Evolutionary conservation across 2,113 vertebrate species (phyloP), one percentile per base, ranked within the genome.

Genomic region (Oryzias melastigma): DNA sequence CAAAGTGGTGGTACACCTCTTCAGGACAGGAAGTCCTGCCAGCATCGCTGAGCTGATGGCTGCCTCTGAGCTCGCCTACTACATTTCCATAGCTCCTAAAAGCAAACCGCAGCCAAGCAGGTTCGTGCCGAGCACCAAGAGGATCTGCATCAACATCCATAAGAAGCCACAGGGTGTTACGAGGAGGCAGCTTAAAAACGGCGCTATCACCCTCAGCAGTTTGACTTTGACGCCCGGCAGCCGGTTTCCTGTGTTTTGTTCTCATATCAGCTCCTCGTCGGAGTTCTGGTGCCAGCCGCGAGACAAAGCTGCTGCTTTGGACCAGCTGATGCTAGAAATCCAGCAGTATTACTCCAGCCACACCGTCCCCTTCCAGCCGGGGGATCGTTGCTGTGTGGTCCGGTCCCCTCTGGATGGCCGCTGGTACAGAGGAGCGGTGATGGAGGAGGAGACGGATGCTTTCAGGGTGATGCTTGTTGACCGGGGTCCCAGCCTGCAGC

Each of bases 241-340:
- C 73, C 68, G 92, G 69, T 62, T 94, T 13, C 57, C 90, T 67
- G 93, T 98, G 1, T 54, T 58, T 1, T 95, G 93, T 75, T 92
- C 89, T 49, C 78, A 70, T 44, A 47, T 90, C 42, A 81, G 43
- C 69, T 93, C 95, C 5, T 93, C 92, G 54, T 86, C 78, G 40
- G 87, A 95, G 58, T 96, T 98, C 79, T 97, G 91, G 74, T 98
- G 96, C 78, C 95, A 95, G 73, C 75, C 89, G 29, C 79, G 71
- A 15, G 85, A 78, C 56, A 91, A 87, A 8, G 51, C 81, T 56
- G 75, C 77, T 35, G 78, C 88, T 45, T 83, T 98, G 61, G 79
- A 90, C 41, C 68, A 85, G 22, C 80, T 98, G 51, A 97, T 96
- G 94, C 65, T 80, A 17, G 63, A 89, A 77, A 78, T 97, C 50